These are phyloP conservation scores for Platysteira castanea DNA, from an alignment of 2,113 vertebrate species.

Conservation along the genomic window DNA sequence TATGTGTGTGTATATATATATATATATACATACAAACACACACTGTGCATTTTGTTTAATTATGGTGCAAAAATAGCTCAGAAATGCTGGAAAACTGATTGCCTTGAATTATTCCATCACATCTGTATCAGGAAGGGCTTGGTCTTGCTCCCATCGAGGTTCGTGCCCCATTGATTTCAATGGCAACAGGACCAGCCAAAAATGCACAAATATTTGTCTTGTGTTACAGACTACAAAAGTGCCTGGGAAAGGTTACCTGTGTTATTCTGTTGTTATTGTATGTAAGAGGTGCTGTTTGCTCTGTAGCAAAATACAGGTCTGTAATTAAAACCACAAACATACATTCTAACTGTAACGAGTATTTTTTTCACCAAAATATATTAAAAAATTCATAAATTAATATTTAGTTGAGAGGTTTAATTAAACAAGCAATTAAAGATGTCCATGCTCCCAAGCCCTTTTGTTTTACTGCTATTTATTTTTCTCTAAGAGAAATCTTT, in stretches of 20 bases:
- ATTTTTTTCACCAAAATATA: neutral
- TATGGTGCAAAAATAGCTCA: neutral
- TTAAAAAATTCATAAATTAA: neutral
- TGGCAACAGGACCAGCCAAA: neutral
- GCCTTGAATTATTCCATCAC: neutral
- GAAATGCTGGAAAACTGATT: neutral
- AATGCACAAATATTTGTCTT: neutral
- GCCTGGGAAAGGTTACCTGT: neutral
- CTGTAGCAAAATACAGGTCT: neutral
- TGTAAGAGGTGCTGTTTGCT: neutral
- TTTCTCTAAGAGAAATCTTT: conserved; percentile 42
- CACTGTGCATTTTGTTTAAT: neutral
- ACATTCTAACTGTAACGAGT: neutral
- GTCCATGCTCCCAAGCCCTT: neutral
- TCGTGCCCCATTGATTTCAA: neutral
- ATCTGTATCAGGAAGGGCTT: neutral
- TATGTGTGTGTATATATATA: fast-evolving
- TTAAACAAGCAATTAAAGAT: neutral
- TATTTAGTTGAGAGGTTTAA: neutral
- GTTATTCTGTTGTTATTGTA: neutral
- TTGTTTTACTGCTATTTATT: conserved; percentile 16
- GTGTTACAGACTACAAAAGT: neutral
- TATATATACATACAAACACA: fast-evolving
- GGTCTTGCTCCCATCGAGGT: neutral
- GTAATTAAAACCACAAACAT: neutral